Evolutionary conservation across 2,797 vertebrate species (phyloP).

Genomic region (Discoglossus pictus): DNA sequence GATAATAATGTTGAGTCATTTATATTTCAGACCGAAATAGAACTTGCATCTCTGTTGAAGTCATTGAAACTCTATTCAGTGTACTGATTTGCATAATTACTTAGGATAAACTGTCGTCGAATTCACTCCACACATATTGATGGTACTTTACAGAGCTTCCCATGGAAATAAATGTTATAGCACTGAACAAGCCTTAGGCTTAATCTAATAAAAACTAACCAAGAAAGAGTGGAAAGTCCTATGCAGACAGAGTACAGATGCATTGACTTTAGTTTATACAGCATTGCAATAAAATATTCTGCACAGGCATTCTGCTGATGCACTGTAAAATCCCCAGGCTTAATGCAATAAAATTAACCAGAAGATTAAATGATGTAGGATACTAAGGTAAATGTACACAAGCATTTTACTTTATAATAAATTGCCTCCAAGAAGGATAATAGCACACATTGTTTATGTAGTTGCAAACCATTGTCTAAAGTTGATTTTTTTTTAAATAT

Average conservation of each 20-base stretch:
- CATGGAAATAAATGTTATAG: slow-evolving; percentile 33
- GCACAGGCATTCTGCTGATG: not conserved
- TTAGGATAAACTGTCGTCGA: slow-evolving; percentile 38
- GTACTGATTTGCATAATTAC: slow-evolving; percentile 39
- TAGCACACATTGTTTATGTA: too few relatives aligned
- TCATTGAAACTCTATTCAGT: slow-evolving; percentile 41
- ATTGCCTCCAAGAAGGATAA: too few relatives aligned
- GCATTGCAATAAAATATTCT: slow-evolving; percentile 5
- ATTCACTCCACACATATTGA: slow-evolving; percentile 36
- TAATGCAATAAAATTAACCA: slow-evolving; percentile 5
- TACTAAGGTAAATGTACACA: too few relatives aligned
- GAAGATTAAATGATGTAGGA: not conserved
- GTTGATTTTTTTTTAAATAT: not conserved
- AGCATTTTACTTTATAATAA: too few relatives aligned
- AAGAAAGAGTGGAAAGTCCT: slow-evolving; percentile 1
- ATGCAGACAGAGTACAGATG: slow-evolving; percentile 7
- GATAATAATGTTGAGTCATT: slow-evolving; percentile 45
- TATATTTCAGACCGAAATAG: slow-evolving; percentile 44
- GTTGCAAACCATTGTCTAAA: not conserved
- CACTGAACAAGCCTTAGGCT: slow-evolving; percentile 32
- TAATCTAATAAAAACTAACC: slow-evolving; percentile 23
- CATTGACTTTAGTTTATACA: slow-evolving; percentile 7
- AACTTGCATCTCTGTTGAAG: slow-evolving; percentile 39
- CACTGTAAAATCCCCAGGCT: slow-evolving; percentile 4
- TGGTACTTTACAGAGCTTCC: slow-evolving; percentile 24